Evolutionary conservation across 2,113 vertebrate species (phyloP).

Genomic region (Theropithecus gelada): DNA sequence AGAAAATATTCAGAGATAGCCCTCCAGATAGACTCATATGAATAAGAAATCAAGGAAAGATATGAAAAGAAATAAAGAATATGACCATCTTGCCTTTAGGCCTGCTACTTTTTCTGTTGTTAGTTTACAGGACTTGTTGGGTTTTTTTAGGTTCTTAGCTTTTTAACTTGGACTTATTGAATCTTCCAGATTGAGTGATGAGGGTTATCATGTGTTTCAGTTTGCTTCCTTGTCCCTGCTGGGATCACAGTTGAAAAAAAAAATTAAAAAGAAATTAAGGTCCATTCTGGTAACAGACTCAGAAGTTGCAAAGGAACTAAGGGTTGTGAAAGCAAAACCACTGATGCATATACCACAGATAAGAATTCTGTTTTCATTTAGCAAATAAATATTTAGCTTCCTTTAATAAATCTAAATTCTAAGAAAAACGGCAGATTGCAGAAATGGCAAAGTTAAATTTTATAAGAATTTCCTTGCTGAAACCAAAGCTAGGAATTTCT

Average conservation of each 20-base stretch:
- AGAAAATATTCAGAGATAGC: not conserved
- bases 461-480: not conserved
- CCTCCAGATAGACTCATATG: not conserved
- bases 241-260: not conserved
- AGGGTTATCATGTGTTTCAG: fast-evolving
- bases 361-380: not conserved
- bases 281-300: not conserved
- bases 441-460: not conserved
- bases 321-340: not conserved
- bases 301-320: not conserved
- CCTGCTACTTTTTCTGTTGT: not conserved
- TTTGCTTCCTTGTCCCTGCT: not conserved
- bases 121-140: not conserved
- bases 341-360: fast-evolving
- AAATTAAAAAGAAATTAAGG: not conserved
- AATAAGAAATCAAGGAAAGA: not conserved
- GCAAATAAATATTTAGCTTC: not conserved
- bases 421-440: not conserved
- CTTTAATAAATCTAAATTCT: not conserved
- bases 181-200: not conserved
- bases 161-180: not conserved
- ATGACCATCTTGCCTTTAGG: not conserved
- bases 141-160: not conserved
- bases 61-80: not conserved
- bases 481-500: not conserved